Base-by-base conservation (phyloP, 2,113 vertebrate species). In the Ceyx margarethae region DNA sequence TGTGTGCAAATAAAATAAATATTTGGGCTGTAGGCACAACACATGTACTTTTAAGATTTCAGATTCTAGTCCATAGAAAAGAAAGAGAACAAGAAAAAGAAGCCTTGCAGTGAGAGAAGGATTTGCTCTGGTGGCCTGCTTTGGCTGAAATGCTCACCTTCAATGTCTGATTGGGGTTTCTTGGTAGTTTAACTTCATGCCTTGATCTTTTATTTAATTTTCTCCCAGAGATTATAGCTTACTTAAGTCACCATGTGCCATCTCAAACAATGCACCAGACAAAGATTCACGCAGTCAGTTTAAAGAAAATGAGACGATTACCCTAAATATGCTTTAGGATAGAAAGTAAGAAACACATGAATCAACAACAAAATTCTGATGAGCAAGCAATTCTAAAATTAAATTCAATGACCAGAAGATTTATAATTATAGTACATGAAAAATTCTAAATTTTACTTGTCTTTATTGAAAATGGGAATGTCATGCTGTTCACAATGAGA, bases 341-440 rank as follows among this genome's bases (percentile, higher is more conserved):
- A 62, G 57, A 68, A 81, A 81, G 19, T 16, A 92, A 77, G 54
- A 72, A 81, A 28, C 72, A 23, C 37, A 79, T 35, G 17, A 71
- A 90, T 90, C 23, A 85, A 50, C 48, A 57, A 42, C 62, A 92
- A 95, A 94, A 85, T 83, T 78, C 19, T 94, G 66, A 81, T 54
- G 46, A 75, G 68, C 66, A 93, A 69, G 15, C 53, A 72, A 64
- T 46, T 87, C 37, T 93, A 91, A 95, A 95, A 86, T 76, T 64
- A 75, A 91, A 69, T 56, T 15, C 29, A 68, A 40, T 15, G n/a
- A 76, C 78, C 15, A 77, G 26, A 91, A 94, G 45, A 75, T 96
- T 93, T 71, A 3, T 87, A 88, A 78, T 81, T 75, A 31, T 12
- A 79, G 29, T 48, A 71, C 81, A 64, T 29, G 81, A 91, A 83